Evolutionary conservation across 2,113 vertebrate species (phyloP).

Genomic region (Lipotes vexillifer): DNA sequence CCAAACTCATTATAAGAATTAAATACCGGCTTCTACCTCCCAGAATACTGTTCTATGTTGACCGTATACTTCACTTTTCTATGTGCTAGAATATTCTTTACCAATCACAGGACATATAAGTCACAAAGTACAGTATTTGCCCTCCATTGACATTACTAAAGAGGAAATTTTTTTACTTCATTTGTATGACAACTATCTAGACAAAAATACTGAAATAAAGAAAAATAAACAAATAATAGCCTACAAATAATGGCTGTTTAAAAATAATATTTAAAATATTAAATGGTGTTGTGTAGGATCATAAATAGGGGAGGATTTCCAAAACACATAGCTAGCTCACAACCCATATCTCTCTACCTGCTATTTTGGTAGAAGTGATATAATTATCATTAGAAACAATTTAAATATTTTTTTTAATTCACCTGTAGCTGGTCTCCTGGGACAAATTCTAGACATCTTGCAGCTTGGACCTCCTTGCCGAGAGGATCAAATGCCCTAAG

Average conservation of each 20-base stretch:
- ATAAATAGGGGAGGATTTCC: not conserved
- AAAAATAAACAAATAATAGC: not conserved
- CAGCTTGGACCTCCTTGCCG: too few species aligned
- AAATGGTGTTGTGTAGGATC: not conserved
- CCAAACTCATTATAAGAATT: not conserved
- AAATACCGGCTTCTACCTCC: not conserved
- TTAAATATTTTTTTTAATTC: not conserved
- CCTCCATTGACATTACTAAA: not conserved
- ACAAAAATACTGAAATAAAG: not conserved
- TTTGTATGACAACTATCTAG: not conserved
- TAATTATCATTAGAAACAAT: not conserved
- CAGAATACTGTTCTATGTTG: not conserved
- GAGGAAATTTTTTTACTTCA: not conserved
- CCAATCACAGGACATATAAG: not conserved
- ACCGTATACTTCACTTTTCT: not conserved
- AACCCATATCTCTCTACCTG: not conserved
- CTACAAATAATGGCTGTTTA: not conserved
- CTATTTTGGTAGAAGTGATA: not conserved
- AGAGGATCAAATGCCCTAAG: not conserved
- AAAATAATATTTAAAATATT: slow-evolving; percentile 16
- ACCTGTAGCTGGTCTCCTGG: not conserved
- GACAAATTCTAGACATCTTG: not conserved
- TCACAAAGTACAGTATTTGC: not conserved
- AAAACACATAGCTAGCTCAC: not conserved
- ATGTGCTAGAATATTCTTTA: not conserved